Evolutionary conservation across 2,888 invertebrate genomes (phyloP), one percentile per base, ranked within the genome.

Genomic region (Neoaliturus tenellus): DNA sequence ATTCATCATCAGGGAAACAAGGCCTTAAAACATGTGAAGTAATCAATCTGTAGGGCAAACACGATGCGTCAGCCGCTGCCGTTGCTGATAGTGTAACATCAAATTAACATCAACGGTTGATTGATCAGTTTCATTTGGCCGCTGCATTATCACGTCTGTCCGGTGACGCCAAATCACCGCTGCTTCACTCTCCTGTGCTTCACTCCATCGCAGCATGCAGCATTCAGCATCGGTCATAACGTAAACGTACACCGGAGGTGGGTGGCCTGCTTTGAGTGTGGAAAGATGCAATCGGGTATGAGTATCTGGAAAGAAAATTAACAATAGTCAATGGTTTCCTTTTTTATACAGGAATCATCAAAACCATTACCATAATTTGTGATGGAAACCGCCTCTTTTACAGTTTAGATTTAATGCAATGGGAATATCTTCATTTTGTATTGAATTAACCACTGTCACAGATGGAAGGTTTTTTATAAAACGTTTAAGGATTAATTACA

Each of bases 21-120:
- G 78, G 55, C 55, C 78, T 55, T 51, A 78, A 78, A 78, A 78
- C 78, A 78, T 78, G 78, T 78, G 78, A 78, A 78, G 78, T 78
- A 78, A 78, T 78, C 78, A 78, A 78, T 78, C 78, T 78, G 78
- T 6, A 3, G 48, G 75, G 23, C 78, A 78, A 78, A 78, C 78
- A 78, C 78, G 78, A 55, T 78, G 78, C 55, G 78, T 78, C 78
- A 78, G 78, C 20, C 33, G 75, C 41, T 73, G 58, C 23, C 14
- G n/a, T n/a, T n/a, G 67, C 23, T 17, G 78, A 78, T 78, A 78
- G 78, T 78, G 78, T 78, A 48, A 78, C 78, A 78, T 78, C 78
- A 78, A 78, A 78, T 78, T 78, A 78, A 78, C 78, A 78, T 78
- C 78, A 31, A 31, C 55, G 10, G 78, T 55, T 78, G 78, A 78